Evolutionary conservation across 2,113 vertebrate species (phyloP), one percentile per base, ranked within the genome.

Genomic region (Orycteropus afer): DNA sequence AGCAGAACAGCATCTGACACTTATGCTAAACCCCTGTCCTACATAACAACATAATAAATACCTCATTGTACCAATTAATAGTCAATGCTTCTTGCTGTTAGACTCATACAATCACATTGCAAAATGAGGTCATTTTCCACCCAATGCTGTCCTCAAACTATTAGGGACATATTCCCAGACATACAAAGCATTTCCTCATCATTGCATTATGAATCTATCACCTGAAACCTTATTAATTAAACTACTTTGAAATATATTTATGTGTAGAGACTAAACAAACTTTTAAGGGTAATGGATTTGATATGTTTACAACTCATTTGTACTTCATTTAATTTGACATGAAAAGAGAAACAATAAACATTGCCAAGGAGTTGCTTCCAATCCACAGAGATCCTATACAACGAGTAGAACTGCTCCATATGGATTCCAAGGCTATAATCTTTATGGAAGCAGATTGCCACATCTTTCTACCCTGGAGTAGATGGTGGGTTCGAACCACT

Each of bases 161-260:
- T 32, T 61, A 29, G 25, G 23, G 37, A 67, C 42, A n/a, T 10
- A 27, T 47, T 67, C 13, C 27, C 34, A 91, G 51, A 51, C 2
- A 18, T 49, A 34, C 14, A 29, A 45, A 55, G 4, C 5, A 10
- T n/a, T 89, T 80, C 27, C 61, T 77, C 0, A 0, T 42, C 15
- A 59, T 34, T 69, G n/a, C 45, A 29, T 32, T 49, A 73, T 69
- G 20, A 82, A 74, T 53, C 51, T 45, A 45, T 57, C 51, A 77
- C 22, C 32, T 47, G 91, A 90, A 37, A 86, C 34, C 23, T 74
- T 45, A 53, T 32, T 22, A 32, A 34, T 34, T 79, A 81, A 89
- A 89, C 0, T 18, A 84, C 53, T 94, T 92, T 80, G 55, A 95
- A 89, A 78, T 4, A 23, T 22, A 80, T n/a, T 40, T 92, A 81